These are phyloP conservation scores for Apolygus lucorum DNA, from an alignment of 1,140 invertebrate genomes.

Conservation along the genomic window DNA sequence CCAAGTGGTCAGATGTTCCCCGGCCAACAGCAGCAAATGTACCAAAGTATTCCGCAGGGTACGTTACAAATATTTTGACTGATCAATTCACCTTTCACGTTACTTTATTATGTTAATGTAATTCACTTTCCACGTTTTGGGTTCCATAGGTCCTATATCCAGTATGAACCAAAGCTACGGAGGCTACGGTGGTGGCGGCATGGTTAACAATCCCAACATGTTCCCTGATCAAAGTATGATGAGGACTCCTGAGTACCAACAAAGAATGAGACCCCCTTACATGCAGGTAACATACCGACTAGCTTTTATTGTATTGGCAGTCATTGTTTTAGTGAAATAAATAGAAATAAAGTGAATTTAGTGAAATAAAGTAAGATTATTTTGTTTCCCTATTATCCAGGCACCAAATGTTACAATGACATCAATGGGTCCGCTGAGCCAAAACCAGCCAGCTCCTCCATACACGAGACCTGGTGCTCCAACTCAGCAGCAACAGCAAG, in stretches of 20 bases:
- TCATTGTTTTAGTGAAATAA: no score
- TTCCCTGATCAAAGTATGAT: slow-evolving; percentile 46
- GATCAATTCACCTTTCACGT: no score
- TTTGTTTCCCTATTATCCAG: no score
- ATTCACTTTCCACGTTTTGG: slow-evolving; percentile 18
- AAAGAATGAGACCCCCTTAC: slow-evolving; percentile 45
- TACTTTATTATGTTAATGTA: not conserved
- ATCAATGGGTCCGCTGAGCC: slow-evolving; percentile 39
- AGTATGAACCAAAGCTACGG: slow-evolving; percentile 49
- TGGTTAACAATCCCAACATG: slow-evolving; percentile 38
- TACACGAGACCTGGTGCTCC: slow-evolving; percentile 43
- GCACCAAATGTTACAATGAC: slow-evolving; percentile 58
- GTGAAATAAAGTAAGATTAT: no score
- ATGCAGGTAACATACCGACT: slow-evolving; percentile 43
- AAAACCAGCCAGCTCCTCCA: slow-evolving; percentile 47
- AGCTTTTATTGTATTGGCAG: slow-evolving; percentile 29
- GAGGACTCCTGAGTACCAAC: slow-evolving; percentile 43
- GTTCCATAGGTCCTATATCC: no score
- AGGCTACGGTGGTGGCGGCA: slow-evolving; percentile 42
- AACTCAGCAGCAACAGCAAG: slow-evolving; percentile 46
- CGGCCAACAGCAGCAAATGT: slow-evolving; percentile 33
- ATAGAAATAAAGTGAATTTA: no score
- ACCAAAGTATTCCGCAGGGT: slow-evolving; percentile 44
- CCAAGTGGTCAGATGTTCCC: slow-evolving; percentile 38
- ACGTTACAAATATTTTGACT: not conserved